A percentile compares a stretch with the other conserved stretches of the same genome.
Evolutionary conservation across 2,888 invertebrate species (phyloP).

Genomic region (Drosophila neonasuta): DNA sequence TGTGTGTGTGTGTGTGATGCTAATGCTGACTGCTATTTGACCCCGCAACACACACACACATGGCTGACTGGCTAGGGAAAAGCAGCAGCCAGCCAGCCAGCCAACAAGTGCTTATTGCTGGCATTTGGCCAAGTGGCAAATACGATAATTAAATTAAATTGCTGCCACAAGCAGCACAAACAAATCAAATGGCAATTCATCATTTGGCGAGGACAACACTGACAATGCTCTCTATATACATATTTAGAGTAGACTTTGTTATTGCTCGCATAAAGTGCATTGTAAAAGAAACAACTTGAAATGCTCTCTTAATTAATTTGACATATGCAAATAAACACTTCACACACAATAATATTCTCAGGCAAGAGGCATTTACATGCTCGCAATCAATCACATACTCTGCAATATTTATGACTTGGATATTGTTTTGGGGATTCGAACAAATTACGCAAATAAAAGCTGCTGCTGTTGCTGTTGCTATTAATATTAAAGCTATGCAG

Average conservation of each 20-base stretch:
- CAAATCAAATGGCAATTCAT: conserved; percentile 79
- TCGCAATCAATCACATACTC: conserved; percentile 20
- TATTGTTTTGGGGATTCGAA: conserved; percentile 1
- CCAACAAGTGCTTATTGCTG: conserved; percentile 54
- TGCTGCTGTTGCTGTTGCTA: neutral
- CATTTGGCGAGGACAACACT: conserved; percentile 46
- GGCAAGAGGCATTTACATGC: conserved; percentile 4
- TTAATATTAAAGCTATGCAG: conserved; percentile 8
- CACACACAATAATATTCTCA: conserved; percentile 5
- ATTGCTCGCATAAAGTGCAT: conserved; percentile 38
- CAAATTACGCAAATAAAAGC: neutral
- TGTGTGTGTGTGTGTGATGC: conserved; percentile 5
- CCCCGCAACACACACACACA: conserved; percentile 28
- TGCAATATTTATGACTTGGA: conserved; percentile 7
- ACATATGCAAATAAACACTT: conserved; percentile 32
- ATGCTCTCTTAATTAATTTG: conserved; percentile 40
- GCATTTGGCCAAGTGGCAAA: conserved; percentile 80
- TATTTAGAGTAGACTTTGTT: conserved; percentile 7
- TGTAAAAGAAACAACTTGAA: conserved; percentile 28
- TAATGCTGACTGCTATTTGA: conserved; percentile 47
- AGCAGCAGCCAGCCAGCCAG: no score
- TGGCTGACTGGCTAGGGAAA: conserved; percentile 1
- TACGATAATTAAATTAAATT: conserved; percentile 81
- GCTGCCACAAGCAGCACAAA: conserved; percentile 78
- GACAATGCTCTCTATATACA: no score